Conservation (phyloP, 2,113 vertebrate species). For the Eudyptes chrysolophus region DNA sequence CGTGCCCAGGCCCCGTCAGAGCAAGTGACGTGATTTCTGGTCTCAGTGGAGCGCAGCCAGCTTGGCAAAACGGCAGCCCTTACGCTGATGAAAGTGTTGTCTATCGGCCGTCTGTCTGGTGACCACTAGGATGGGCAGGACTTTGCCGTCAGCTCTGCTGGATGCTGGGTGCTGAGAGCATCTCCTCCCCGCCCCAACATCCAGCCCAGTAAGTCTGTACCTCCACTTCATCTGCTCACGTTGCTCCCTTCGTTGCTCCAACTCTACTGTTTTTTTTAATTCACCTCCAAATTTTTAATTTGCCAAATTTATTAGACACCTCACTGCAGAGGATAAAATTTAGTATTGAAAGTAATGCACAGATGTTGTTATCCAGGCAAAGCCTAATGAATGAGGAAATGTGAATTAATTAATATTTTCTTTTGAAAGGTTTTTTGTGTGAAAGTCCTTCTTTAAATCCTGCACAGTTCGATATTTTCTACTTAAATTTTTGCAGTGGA, state of each 20-base stretch:
- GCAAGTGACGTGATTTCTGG: neutral
- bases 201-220: neutral
- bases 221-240: neutral
- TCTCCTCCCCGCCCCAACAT: neutral
- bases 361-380: neutral
- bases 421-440: neutral
- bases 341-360: neutral
- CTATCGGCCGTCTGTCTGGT: rapidly evolving
- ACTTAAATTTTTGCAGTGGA: neutral
- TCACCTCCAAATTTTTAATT: neutral
- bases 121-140: rapidly evolving
- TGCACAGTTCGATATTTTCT: neutral
- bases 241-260: neutral
- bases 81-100: neutral
- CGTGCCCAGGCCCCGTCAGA: rapidly evolving
- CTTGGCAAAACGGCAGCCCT: neutral
- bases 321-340: neutral
- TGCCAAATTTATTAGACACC: neutral
- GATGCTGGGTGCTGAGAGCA: neutral
- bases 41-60: rapidly evolving
- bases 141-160: neutral
- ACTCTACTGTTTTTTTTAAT: neutral
- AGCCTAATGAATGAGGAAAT: neutral
- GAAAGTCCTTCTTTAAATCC: neutral
- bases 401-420: neutral